These are phyloP conservation scores for Mercenaria mercenaria DNA, from an alignment of 1,140 invertebrate genomes.

Conservation along the genomic window DNA sequence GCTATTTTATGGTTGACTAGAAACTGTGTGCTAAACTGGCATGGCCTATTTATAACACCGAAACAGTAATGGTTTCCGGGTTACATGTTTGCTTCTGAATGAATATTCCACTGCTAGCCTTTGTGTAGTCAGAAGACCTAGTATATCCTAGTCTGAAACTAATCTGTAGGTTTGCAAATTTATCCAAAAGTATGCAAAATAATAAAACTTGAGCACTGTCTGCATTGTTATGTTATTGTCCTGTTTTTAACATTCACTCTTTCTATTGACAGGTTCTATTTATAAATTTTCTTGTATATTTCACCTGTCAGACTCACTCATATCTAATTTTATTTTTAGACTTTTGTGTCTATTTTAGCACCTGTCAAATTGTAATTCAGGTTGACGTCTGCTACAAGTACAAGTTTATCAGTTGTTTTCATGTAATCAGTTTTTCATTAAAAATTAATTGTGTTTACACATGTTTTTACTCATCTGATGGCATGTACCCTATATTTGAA, in stretches of 20 bases:
- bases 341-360: constrained; percentile 33
- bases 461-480: constrained; percentile 23
- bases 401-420: neutral
- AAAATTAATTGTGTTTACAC: neutral
- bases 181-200: constrained; percentile 34
- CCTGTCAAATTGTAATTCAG: constrained; percentile 30
- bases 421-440: neutral
- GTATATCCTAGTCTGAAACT: constrained; percentile 65
- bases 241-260: constrained; percentile 12
- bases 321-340: constrained; percentile 45
- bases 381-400: constrained; percentile 22
- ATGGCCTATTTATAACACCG: constrained; percentile 69
- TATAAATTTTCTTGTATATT: constrained; percentile 38
- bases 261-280: constrained; percentile 56
- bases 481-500: constrained; percentile 68
- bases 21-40: constrained; percentile 70
- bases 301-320: constrained; percentile 48
- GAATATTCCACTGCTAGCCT: constrained; percentile 69
- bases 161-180: constrained; percentile 47
- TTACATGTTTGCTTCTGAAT: constrained; percentile 69
- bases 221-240: constrained; percentile 11
- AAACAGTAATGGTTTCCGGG: constrained; percentile 67
- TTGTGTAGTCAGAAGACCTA: constrained; percentile 69
- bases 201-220: constrained; percentile 27
- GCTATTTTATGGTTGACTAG: constrained; percentile 70